Conservation (phyloP, 2,113 vertebrate species). For the Columbina picui region DNA sequence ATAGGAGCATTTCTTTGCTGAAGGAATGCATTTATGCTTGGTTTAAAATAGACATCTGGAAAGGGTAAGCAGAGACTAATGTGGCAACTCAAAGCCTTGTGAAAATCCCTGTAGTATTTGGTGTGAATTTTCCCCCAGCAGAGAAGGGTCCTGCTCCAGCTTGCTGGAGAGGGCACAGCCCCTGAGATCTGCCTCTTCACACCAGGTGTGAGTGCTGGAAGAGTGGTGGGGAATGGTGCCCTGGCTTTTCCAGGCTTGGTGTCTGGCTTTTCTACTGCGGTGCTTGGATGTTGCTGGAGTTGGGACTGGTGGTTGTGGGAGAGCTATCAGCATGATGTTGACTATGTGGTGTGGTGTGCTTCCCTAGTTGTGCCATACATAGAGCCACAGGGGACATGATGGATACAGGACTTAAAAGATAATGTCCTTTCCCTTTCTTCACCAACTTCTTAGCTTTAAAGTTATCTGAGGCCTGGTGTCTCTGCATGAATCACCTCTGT, state of each 20-base stretch:
- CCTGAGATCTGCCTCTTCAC: neutral
- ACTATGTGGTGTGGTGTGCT: neutral
- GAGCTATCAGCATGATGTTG: rapidly evolving
- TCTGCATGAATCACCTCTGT: neutral
- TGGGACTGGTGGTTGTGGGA: neutral
- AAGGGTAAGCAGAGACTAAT: neutral
- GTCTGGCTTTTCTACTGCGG: rapidly evolving
- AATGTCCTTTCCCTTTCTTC: neutral
- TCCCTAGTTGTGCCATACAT: neutral
- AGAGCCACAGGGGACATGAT: neutral
- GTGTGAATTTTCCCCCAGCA: neutral
- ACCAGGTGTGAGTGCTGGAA: neutral
- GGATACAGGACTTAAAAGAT: neutral
- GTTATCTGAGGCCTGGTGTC: neutral
- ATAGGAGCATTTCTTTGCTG: neutral
- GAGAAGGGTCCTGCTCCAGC: neutral
- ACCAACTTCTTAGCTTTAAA: neutral
- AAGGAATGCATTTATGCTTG: neutral
- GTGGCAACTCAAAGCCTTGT: neutral
- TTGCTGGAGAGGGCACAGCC: neutral
- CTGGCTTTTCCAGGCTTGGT: neutral
- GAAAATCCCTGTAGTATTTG: neutral
- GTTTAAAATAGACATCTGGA: neutral
- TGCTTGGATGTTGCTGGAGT: neutral
- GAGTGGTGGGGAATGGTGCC: neutral